Conservation (phyloP, 1,140 invertebrate genomes). For the Pogonus chalceus region DNA sequence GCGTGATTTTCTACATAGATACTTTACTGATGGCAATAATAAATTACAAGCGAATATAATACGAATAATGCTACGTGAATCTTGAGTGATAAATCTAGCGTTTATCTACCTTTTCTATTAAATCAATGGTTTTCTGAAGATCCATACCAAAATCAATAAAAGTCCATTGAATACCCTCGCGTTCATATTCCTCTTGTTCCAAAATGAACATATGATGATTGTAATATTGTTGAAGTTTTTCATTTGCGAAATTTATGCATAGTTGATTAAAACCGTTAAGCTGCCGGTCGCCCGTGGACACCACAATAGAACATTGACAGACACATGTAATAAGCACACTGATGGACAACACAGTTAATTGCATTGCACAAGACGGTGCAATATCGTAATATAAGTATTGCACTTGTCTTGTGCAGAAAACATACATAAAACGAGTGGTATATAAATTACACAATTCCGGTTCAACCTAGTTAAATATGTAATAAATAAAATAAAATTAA, state of each 20-base stretch:
- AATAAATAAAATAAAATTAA: conserved; percentile 7
- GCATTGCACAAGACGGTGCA: neutral
- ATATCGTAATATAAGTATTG: neutral
- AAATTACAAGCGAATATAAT: neutral
- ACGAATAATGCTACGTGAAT: neutral
- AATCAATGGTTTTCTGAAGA: conserved; percentile 82
- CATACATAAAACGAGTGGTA: neutral
- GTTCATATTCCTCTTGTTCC: conserved; percentile 92
- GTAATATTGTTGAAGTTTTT: conserved; percentile 94
- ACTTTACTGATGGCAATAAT: neutral
- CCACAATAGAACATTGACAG: conserved; percentile 7
- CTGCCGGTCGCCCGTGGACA: conserved; percentile 38
- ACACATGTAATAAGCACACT: neutral
- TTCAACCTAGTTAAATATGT: neutral
- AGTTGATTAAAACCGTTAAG: conserved; percentile 92
- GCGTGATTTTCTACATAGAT: neutral
- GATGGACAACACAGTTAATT: conserved; percentile 1
- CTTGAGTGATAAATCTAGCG: neutral
- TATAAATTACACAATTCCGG: neutral
- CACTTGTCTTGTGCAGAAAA: neutral
- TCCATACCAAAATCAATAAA: conserved; percentile 96
- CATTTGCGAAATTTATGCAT: conserved; percentile 96
- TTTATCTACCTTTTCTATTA: conserved; percentile 79
- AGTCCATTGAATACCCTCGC: conserved; percentile 79
- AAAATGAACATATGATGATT: conserved; percentile 96